Evolutionary conservation across 2,113 vertebrate species (phyloP), one percentile per base, ranked within the genome.

Genomic region (Anarrhichthys ocellatus): DNA sequence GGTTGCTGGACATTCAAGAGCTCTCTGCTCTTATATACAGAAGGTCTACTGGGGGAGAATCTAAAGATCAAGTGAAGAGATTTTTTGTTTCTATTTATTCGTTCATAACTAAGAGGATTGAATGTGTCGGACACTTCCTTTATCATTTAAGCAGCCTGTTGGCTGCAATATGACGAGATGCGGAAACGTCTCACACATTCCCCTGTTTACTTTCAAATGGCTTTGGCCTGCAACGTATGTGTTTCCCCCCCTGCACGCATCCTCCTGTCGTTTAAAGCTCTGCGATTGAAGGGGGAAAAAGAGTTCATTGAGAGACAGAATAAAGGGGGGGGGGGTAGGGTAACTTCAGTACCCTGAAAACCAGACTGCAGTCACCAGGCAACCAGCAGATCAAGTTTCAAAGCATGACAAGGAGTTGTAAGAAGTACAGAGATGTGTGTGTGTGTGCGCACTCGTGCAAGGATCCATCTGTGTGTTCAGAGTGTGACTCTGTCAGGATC

Each of bases 361-460:
- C 68, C 90, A 89, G 90, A 69, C 91, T 82, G 82, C 78, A 87
- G 92, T 95, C 92, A 93, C 94, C 89, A 93, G 92, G 94, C 94
- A 94, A 95, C 94, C 87, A 71, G 64, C 80, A 87, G 90, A 94
- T 95, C 94, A 94, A 85, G 88, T 95, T 95, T 95, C 94, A 95
- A 95, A 95, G 92, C 78, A 84, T 91, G 90, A 92, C 89, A 90
- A 90, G 89, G 81, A 94, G 89, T 90, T 95, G 87, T 91, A 88
- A 89, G 88, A 90, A 91, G 87, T 83, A 82, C 79, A 90, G 84
- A 83, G 90, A 54, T 78, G 34, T 76, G 29, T 29, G 36, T 76
- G 36, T 76, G 82, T 62, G 56, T 82, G n/a, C n/a, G n/a, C n/a
- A n/a, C n/a, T n/a, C n/a, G n/a, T n/a, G n/a, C n/a, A n/a, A n/a